Evolutionary conservation across 2,797 vertebrate genomes (phyloP).

Genomic region (Morus bassanus): DNA sequence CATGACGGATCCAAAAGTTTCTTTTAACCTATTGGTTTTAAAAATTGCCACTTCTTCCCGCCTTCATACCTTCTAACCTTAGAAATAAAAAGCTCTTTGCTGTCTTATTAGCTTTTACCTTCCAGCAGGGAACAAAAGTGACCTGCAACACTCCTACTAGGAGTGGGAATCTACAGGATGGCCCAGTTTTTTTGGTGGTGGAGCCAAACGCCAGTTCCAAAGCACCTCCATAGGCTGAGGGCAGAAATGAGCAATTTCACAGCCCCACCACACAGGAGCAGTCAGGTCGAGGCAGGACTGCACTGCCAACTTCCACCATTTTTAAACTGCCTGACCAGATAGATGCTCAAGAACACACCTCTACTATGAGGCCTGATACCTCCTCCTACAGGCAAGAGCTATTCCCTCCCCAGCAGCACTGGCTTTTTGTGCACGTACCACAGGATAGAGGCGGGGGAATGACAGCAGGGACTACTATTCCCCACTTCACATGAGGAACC

Average conservation of each 20-base stretch:
- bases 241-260: neutral
- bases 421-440: accelerated
- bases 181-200: neutral
- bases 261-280: no score
- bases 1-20: neutral
- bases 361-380: neutral
- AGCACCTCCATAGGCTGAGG: neutral
- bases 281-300: neutral
- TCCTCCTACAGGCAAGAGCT: neutral
- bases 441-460: no score
- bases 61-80: neutral
- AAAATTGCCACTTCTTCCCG: neutral
- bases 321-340: neutral
- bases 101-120: neutral
- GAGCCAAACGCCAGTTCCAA: neutral
- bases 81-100: neutral
- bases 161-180: neutral
- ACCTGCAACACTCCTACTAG: neutral
- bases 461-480: neutral
- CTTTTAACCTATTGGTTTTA: neutral
- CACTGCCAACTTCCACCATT: neutral
- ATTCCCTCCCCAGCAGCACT: neutral
- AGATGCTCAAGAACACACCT: neutral
- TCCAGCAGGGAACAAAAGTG: neutral
- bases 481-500: neutral